These are phyloP conservation scores for Bradypus variegatus DNA, from an alignment of 2,797 vertebrate genomes.

Conservation along the genomic window DNA sequence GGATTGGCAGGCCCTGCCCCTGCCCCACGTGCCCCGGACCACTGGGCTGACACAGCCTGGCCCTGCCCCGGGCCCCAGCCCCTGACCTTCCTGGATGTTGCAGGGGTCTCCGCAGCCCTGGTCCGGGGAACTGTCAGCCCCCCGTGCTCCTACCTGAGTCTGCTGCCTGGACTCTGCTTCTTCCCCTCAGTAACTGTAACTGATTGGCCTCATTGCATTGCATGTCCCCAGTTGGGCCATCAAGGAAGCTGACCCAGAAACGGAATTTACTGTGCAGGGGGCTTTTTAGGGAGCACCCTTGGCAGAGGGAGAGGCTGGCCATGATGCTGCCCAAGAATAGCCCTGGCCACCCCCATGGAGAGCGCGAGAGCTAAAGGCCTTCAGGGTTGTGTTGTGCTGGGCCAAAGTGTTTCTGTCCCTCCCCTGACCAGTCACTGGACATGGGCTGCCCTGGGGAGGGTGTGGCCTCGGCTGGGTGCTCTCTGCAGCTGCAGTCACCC, in stretches of 20 bases:
- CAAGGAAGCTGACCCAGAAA: fast-evolving
- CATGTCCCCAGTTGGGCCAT: neutral
- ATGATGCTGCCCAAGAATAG: too few species aligned
- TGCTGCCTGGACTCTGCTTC: fast-evolving
- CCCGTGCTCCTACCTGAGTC: neutral
- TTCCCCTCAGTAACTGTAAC: fast-evolving
- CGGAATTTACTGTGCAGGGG: fast-evolving
- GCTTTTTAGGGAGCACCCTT: too few species aligned
- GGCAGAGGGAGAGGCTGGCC: neutral
- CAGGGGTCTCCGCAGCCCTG: neutral
- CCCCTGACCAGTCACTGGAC: too few species aligned
- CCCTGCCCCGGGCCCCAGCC: neutral
- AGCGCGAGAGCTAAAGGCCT: neutral
- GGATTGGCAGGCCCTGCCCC: neutral
- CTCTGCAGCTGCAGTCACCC: too few species aligned
- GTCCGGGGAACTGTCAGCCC: neutral
- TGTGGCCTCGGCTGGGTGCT: fast-evolving
- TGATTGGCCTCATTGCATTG: too few species aligned
- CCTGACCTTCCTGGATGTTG: neutral
- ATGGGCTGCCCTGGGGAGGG: neutral
- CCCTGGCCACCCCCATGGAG: neutral
- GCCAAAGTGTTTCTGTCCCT: neutral
- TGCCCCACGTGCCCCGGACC: fast-evolving
- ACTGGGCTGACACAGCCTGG: neutral
- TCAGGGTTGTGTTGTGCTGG: too few species aligned